A percentile compares a stretch with the other conserved stretches of the same genome.
Evolutionary conservation across 1,140 invertebrate species (phyloP).

Genomic region (Saccostrea echinata): DNA sequence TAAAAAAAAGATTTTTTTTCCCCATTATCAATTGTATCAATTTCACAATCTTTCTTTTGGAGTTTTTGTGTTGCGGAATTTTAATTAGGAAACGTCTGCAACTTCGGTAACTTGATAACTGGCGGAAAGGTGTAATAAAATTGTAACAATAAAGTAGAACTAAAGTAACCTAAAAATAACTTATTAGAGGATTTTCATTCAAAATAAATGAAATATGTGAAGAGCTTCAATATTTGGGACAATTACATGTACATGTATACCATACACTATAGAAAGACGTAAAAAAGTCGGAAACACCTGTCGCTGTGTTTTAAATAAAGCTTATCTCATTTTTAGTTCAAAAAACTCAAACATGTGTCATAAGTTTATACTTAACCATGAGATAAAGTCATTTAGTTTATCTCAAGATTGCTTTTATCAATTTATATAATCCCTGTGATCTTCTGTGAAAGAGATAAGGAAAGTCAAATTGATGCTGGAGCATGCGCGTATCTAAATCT

Average conservation of each 20-base stretch:
- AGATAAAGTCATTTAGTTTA: conserved; percentile 34
- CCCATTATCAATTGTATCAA: conserved; percentile 37
- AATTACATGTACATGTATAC: background rate
- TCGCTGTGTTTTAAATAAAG: conserved; percentile 15
- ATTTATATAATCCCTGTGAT: conserved; percentile 33
- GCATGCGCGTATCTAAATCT: background rate
- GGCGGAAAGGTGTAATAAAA: conserved; percentile 18
- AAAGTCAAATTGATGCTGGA: conserved; percentile 25
- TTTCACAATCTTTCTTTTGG: conserved; percentile 18
- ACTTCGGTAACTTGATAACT: background rate
- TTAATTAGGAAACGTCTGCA: conserved; percentile 31
- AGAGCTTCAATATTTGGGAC: background rate
- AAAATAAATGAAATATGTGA: background rate
- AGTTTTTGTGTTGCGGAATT: conserved; percentile 17
- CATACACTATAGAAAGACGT: background rate
- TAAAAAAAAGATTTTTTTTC: background rate
- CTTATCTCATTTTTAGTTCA: background rate
- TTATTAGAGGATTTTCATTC: background rate
- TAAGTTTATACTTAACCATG: conserved; percentile 35
- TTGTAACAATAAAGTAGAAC: background rate
- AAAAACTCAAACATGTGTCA: background rate
- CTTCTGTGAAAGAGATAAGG: background rate
- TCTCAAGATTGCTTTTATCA: conserved; percentile 20
- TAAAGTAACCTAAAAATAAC: background rate
- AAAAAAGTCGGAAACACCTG: background rate